These are phyloP conservation scores for Alfaro cultratus DNA, from an alignment of 2,797 vertebrate species.

Conservation along the genomic window DNA sequence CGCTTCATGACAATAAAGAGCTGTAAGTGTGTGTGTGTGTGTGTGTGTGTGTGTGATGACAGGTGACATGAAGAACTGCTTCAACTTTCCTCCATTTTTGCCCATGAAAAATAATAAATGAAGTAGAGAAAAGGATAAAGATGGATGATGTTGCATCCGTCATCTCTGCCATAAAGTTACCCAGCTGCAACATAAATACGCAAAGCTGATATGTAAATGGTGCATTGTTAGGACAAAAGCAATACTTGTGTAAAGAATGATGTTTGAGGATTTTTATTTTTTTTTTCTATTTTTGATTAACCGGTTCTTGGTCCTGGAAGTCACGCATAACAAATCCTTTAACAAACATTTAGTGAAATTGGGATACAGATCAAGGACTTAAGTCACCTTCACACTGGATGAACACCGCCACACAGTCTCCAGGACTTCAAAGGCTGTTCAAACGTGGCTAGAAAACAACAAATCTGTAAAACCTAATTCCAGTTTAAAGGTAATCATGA, in stretches of 20 bases:
- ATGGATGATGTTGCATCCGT: conserved; percentile 55
- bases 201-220: conserved; percentile 12
- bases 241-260: conserved; percentile 12
- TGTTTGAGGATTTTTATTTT: not conserved
- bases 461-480: not conserved
- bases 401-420: not conserved
- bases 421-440: not conserved
- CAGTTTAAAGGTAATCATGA: not conserved
- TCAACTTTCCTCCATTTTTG: conserved; percentile 42
- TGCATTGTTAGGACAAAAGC: conserved; percentile 23
- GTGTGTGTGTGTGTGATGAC: conserved; percentile 42
- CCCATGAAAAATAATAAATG: conserved; percentile 55
- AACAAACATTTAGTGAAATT: not conserved
- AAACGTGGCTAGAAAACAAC: not conserved
- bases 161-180: conserved; percentile 57
- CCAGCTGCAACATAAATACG: conserved; percentile 64
- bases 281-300: conserved; percentile 2
- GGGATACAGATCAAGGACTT: not conserved
- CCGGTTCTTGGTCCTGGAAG: not conserved
- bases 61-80: conserved; percentile 53
- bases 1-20: conserved; percentile 22
- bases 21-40: conserved; percentile 1
- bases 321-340: not conserved
- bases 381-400: not conserved
- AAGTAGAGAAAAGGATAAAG: conserved; percentile 49